phyloP scores from a whole-genome alignment of 2,113 vertebrate species.

The Butorides virescens region DNA sequence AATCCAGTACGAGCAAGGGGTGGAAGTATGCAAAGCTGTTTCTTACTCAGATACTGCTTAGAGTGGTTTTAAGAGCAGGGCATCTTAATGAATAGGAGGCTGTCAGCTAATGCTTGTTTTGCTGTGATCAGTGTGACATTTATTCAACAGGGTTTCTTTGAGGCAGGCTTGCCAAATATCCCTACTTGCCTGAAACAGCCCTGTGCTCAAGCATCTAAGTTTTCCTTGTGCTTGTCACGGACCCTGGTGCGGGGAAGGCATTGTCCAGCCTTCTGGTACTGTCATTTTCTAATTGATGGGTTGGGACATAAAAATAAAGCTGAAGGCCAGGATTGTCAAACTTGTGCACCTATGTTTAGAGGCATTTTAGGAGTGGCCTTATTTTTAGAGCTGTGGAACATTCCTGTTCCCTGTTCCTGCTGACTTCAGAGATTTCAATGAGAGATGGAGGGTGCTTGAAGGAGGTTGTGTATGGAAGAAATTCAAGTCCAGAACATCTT shows the following conservation, averaged over 20 bases:
- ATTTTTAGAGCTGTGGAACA: background rate
- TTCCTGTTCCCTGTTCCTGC: background rate
- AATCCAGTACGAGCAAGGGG: background rate
- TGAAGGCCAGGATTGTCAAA: constrained; percentile 33
- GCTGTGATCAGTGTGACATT: background rate
- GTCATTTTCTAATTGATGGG: constrained; percentile 22
- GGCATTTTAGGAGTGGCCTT: background rate
- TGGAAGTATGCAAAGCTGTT: background rate
- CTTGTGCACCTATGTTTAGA: background rate
- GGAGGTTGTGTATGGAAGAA: background rate
- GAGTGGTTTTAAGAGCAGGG: background rate
- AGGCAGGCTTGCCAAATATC: background rate
- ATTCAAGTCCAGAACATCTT: background rate
- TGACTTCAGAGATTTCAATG: constrained; percentile 55
- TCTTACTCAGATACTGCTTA: background rate
- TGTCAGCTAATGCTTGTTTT: background rate
- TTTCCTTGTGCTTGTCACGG: background rate
- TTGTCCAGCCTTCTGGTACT: background rate
- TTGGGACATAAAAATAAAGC: constrained; percentile 1
- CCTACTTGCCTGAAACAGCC: background rate
- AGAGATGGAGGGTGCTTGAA: constrained; percentile 34
- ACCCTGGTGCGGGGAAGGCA: background rate
- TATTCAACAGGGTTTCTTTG: background rate
- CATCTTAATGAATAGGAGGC: rapidly evolving
- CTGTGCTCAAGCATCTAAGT: background rate